Evolutionary conservation across 2,113 vertebrate genomes (phyloP).

Genomic region (Pipra filicauda): DNA sequence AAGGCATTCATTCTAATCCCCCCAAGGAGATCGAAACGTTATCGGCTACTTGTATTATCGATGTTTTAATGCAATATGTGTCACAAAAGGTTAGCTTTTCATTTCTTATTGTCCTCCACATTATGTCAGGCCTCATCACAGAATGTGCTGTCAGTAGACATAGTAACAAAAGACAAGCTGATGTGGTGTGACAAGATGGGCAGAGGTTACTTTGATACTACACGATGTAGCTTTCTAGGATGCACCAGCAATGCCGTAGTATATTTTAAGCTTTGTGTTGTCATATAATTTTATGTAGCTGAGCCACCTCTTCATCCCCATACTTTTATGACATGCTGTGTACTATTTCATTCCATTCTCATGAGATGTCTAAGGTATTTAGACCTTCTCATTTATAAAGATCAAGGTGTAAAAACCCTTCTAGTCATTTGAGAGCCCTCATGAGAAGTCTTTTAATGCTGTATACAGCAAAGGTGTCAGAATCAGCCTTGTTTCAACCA

Average conservation of each 20-base stretch:
- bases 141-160: not conserved
- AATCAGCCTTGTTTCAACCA: not conserved
- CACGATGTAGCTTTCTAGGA: not conserved
- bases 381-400: not conserved
- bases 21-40: not conserved
- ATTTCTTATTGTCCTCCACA: constrained; percentile 6
- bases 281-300: not conserved
- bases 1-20: not conserved
- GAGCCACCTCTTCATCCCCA: not conserved
- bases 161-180: constrained; percentile 13
- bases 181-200: not conserved
- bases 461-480: not conserved
- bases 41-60: not conserved
- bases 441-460: not conserved
- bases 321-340: not conserved
- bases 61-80: not conserved
- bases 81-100: constrained; percentile 32
- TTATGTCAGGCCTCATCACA: constrained; percentile 5
- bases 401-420: not conserved
- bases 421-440: not conserved
- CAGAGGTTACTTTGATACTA: not conserved
- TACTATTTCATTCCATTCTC: accelerated
- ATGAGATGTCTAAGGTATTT: not conserved
- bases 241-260: not conserved
- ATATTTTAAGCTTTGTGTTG: not conserved